Conservation (phyloP, 2,888 invertebrate species). For the Chrysolina haemoptera region DNA sequence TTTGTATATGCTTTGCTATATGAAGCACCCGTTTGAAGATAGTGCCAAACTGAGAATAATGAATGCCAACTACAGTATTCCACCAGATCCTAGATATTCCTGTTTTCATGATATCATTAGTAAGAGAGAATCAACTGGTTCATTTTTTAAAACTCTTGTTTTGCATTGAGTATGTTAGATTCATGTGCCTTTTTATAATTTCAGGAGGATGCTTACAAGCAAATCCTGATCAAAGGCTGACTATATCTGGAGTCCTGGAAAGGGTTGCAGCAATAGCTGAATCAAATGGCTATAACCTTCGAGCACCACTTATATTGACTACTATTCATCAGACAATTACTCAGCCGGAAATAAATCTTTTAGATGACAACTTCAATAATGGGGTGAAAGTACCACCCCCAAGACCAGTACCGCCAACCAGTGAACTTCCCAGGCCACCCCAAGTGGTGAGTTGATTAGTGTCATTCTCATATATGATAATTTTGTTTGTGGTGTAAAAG, state of each 20-base stretch:
- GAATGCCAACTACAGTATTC: conserved; percentile 94
- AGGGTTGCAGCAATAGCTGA: conserved; percentile 91
- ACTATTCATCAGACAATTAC: conserved; percentile 63
- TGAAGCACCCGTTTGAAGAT: conserved; percentile 98
- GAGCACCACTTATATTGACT: conserved; percentile 77
- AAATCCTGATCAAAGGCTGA: conserved; percentile 87
- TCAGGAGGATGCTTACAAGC: conserved; percentile 83
- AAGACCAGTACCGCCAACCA: conserved; percentile 59
- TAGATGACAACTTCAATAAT: conserved; percentile 57
- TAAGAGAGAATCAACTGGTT: conserved; percentile 69
- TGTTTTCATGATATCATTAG: conserved; percentile 93
- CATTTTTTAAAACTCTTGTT: background rate
- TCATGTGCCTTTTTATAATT: background rate
- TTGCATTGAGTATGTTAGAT: conserved; percentile 55
- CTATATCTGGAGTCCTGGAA: conserved; percentile 86
- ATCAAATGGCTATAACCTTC: conserved; percentile 86
- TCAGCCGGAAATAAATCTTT: conserved; percentile 54
- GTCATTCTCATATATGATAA: too few relatives aligned
- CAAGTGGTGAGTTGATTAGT: conserved; percentile 38
- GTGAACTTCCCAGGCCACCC: conserved; percentile 54
- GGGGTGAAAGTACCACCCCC: conserved; percentile 59
- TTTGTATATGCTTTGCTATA: conserved; percentile 91
- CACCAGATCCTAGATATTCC: conserved; percentile 84
- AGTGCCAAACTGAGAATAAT: conserved; percentile 94
- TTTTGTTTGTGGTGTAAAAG: too few relatives aligned